These are phyloP conservation scores for Mus musculus DNA, from an alignment of 2,113 vertebrate species.

Conservation along the genomic window DNA sequence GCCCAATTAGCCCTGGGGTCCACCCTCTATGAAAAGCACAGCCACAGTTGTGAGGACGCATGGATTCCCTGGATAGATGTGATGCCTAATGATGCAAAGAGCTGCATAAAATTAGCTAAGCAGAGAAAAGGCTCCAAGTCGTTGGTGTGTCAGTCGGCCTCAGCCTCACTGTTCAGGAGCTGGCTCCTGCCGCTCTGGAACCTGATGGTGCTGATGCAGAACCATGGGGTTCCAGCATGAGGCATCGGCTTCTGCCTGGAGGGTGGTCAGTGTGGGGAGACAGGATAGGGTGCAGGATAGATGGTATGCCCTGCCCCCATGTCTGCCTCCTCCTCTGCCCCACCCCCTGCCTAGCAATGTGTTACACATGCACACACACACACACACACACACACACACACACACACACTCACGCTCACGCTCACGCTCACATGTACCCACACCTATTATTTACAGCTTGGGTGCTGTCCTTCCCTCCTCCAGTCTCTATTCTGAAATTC, in stretches of 20 bases:
- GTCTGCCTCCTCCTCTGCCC: background rate
- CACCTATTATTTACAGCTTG: background rate
- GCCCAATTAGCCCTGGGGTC: background rate
- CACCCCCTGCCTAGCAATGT: background rate
- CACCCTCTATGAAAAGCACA: background rate
- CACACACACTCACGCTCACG: no score
- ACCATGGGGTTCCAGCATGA: background rate
- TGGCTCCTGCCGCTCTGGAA: background rate
- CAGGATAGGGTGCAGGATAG: background rate
- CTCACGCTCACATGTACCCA: background rate
- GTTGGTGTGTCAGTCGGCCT: background rate
- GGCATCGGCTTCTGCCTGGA: background rate
- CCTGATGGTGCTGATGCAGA: accelerated
- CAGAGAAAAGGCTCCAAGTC: background rate
- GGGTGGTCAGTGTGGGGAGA: background rate
- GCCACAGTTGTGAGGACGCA: background rate
- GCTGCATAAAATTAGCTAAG: background rate
- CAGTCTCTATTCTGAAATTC: background rate
- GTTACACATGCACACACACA: background rate
- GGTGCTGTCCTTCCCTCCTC: background rate
- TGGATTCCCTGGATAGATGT: background rate
- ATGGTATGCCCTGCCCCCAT: background rate
- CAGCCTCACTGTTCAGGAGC: background rate
- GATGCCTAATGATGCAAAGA: background rate
- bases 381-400: no score